These are phyloP conservation scores for Andrena chrysosceles DNA, from an alignment of 2,888 invertebrate genomes.

Conservation along the genomic window DNA sequence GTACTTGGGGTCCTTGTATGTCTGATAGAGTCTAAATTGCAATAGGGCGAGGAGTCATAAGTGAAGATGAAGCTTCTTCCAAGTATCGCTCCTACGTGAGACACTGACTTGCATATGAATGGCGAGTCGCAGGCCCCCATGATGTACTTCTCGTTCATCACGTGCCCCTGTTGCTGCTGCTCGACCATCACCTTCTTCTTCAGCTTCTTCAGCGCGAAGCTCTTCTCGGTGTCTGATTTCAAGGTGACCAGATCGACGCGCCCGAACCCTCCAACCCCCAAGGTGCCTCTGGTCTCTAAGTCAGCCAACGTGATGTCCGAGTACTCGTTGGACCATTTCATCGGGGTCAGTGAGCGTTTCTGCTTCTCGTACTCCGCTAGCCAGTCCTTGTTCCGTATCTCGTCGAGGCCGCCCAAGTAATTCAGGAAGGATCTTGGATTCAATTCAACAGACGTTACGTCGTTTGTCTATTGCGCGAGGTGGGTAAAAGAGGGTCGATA, in stretches of 20 bases:
- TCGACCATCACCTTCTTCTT: constrained; percentile 89
- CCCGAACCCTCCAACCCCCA: constrained; percentile 97
- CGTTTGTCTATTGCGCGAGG: not conserved
- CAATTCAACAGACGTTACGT: not conserved
- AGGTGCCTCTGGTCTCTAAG: constrained; percentile 92
- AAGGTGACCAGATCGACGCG: constrained; percentile 90
- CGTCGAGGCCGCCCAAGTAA: constrained; percentile 92
- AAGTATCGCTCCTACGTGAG: not conserved
- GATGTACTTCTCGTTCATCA: constrained; percentile 89
- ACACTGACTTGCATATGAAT: constrained; percentile 90
- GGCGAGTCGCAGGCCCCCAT: constrained; percentile 90
- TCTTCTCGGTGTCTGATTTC: constrained; percentile 80
- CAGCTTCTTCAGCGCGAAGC: constrained; percentile 89
- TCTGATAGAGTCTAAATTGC: constrained; percentile 91
- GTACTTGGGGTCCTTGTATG: constrained; percentile 96
- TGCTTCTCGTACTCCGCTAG: constrained; percentile 81
- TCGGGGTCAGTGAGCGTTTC: constrained; percentile 79
- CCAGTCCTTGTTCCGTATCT: constrained; percentile 87
- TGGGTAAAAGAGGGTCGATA: not conserved
- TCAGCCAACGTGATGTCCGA: constrained; percentile 91
- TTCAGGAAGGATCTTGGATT: constrained; percentile 90
- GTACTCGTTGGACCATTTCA: constrained; percentile 86
- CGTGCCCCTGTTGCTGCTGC: constrained; percentile 89
- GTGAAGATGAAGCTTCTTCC: not conserved
- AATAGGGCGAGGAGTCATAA: not conserved